Conservation (phyloP, 2,888 invertebrate species). For the Chaitophorus viminalis region DNA sequence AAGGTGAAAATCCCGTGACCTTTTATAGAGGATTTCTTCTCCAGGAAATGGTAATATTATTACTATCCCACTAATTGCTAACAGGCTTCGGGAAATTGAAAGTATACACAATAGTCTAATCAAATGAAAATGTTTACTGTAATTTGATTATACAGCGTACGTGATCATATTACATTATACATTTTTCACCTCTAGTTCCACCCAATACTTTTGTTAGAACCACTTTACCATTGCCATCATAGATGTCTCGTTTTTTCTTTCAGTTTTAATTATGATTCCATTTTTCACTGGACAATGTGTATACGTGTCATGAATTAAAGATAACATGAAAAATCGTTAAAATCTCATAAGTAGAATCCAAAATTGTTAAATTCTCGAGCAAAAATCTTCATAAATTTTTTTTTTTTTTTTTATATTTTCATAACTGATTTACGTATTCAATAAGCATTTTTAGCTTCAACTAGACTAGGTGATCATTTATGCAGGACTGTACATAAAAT, state of each 20-base stretch:
- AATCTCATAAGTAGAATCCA: background rate
- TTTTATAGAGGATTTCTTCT: background rate
- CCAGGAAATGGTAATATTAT: background rate
- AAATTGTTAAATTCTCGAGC: background rate
- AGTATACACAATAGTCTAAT: constrained; percentile 36
- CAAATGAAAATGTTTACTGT: constrained; percentile 35
- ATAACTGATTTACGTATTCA: constrained; percentile 1
- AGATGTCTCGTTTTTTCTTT: background rate
- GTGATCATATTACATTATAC: constrained; percentile 23
- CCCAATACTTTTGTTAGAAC: background rate
- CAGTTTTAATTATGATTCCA: background rate
- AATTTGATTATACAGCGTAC: constrained; percentile 16
- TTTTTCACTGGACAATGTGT: background rate
- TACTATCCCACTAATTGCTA: background rate
- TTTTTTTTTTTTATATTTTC: background rate
- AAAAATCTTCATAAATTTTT: constrained; percentile 6
- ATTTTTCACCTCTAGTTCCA: constrained; percentile 15
- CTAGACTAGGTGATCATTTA: constrained; percentile 2
- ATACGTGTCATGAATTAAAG: background rate
- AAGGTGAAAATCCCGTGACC: constrained; percentile 11
- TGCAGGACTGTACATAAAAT: constrained; percentile 9
- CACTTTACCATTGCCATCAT: background rate
- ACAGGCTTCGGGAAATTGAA: background rate
- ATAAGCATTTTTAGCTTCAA: background rate
- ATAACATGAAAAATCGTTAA: background rate